Percentiles rank a stretch among this genome's conserved stretches.
phyloP scores from a whole-genome alignment of 1,140 invertebrate genomes.

The Cotesia typhae region DNA sequence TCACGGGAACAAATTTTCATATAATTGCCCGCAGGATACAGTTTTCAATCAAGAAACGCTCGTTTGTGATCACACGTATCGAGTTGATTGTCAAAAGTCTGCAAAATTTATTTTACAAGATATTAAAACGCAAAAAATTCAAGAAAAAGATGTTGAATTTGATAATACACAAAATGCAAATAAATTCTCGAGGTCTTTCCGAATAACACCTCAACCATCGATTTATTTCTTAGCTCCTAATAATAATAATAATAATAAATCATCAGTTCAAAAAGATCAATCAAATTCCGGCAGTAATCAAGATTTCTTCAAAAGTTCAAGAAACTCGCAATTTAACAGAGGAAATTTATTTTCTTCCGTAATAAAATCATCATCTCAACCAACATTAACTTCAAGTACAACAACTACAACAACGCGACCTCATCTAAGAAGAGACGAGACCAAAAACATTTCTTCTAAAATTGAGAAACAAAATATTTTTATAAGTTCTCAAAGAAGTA shows the following conservation, averaged over 20 bases:
- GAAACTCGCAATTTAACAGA: slow-evolving; percentile 4
- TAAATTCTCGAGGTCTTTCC: slow-evolving; percentile 43
- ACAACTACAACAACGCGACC: no score
- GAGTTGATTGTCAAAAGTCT: slow-evolving; percentile 58
- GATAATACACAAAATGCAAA: not conserved
- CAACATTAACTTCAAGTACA: no score
- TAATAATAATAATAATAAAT: slow-evolving; percentile 30
- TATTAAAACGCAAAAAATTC: not conserved
- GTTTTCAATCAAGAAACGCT: slow-evolving; percentile 66
- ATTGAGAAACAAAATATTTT: no score
- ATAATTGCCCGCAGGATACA: slow-evolving; percentile 65
- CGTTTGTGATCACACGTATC: slow-evolving; percentile 66
- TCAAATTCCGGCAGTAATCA: not conserved
- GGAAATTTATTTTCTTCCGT: not conserved
- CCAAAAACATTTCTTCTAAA: not conserved
- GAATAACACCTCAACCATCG: slow-evolving; percentile 33
- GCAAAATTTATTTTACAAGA: slow-evolving; percentile 12
- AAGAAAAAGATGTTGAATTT: not conserved
- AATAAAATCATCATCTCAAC: not conserved
- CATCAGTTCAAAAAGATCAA: slow-evolving; percentile 41
- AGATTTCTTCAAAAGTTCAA: not conserved
- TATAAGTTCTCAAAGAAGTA: no score
- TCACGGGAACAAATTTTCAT: slow-evolving; percentile 63
- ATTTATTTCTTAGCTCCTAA: slow-evolving; percentile 15
- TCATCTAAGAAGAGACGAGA: not conserved